A percentile compares a stretch with the other conserved stretches of the same genome.
phyloP scores from a whole-genome alignment of 2,888 invertebrate species.

The Ctenicera cuprea region DNA sequence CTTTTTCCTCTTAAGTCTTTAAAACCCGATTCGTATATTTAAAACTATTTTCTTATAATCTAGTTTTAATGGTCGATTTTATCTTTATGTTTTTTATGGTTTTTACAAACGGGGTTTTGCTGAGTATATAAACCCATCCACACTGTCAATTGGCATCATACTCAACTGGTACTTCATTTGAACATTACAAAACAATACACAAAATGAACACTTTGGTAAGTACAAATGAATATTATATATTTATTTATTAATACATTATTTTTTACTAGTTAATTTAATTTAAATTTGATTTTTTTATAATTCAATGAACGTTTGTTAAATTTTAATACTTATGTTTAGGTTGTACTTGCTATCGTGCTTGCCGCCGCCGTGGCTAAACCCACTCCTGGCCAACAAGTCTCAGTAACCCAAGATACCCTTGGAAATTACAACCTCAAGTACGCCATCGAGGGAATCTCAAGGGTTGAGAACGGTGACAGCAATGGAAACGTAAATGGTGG shows the following conservation, averaged over 20 bases:
- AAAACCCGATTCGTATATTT: not conserved
- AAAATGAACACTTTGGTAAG: constrained; percentile 54
- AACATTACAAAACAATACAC: constrained; percentile 28
- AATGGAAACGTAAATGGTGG: constrained; percentile 57
- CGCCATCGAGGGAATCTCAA: constrained; percentile 53
- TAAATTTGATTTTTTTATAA: not conserved
- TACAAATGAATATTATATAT: not conserved
- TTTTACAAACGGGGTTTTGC: not conserved
- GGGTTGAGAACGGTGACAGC: constrained; percentile 54
- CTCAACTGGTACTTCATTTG: not conserved
- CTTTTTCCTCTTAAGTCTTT: not conserved
- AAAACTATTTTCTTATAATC: constrained; percentile 16
- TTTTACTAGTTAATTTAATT: not conserved
- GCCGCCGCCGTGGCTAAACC: constrained; percentile 37
- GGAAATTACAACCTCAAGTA: constrained; percentile 59
- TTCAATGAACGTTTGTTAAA: too few species aligned
- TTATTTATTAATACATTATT: constrained; percentile 16
- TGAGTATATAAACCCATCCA: constrained; percentile 17
- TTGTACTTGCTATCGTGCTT: constrained; percentile 36
- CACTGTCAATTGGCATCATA: not conserved
- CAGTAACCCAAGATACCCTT: constrained; percentile 57
- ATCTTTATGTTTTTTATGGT: not conserved
- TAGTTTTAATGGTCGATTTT: constrained; percentile 13
- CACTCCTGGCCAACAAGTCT: constrained; percentile 43
- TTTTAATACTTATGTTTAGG: too few species aligned